Evolutionary conservation across 2,797 vertebrate genomes (phyloP), one percentile per base, ranked within the genome.

Genomic region (Sebastes taczanowskii): DNA sequence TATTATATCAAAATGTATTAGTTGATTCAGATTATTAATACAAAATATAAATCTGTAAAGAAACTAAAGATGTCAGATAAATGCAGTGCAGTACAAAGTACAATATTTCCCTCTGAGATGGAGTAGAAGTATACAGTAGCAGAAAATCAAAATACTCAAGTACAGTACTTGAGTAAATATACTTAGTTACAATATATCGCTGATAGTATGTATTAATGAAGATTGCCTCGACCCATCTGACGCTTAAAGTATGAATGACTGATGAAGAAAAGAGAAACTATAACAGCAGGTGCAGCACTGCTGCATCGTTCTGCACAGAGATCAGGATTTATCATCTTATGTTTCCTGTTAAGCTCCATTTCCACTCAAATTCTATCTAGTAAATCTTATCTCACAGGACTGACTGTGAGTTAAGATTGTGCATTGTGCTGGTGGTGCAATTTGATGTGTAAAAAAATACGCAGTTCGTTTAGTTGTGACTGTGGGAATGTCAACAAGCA

Each of bases 241-340:
- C 38, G 69, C 56, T 61, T 7, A 2, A 46, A 38, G 42, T 34
- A 42, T 65, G 55, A 81, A 79, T 56, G 32, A 63, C 13, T 67
- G 16, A 46, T 46, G 23, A 74, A 56, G 60, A 64, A 34, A 42
- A 34, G 4, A 38, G 8, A 74, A 72, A 71, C 53, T 38, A 32
- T 38, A 38, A 46, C 20, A 74, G 67, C 76, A 77, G 78, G 76
- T 74, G 84, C 80, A 79, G 69, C 30, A 32, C 30, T 2, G 11
- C 30, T 49, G 64, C 8, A 52, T 52, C 49, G 20, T 52, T 52
- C 7, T 14, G 53, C 53, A 11, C 11, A 55, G 53, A 55, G 20
- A 55, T 55, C 53, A 52, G 49, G 18, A 52, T 20, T 20, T 20
- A 71, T 55, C 13, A 38, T 16, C 38, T 60, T 25, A 11, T 49